These are phyloP conservation scores for Enteromius afrohamiltoni DNA, from an alignment of 2,797 vertebrate genomes.

Conservation along the genomic window DNA sequence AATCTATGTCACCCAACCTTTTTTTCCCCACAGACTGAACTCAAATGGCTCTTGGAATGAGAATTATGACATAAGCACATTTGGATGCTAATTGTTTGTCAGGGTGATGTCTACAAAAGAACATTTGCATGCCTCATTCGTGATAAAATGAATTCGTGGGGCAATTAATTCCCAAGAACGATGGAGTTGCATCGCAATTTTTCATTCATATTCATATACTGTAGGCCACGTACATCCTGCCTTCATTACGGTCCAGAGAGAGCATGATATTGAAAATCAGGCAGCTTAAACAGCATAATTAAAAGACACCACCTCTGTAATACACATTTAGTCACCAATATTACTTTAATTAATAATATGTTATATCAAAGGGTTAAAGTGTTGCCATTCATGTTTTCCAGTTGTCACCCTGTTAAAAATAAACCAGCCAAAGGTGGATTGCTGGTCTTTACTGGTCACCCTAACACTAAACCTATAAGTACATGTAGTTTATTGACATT, in stretches of 20 bases:
- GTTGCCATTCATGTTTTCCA: background rate
- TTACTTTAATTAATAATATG: constrained; percentile 7
- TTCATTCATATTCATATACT: constrained; percentile 2
- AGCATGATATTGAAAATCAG: constrained; percentile 15
- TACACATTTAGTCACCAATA: background rate
- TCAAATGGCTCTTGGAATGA: constrained; percentile 30
- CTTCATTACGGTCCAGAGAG: background rate
- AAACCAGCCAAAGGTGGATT: background rate
- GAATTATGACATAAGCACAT: constrained; percentile 36
- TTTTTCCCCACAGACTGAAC: constrained; percentile 20
- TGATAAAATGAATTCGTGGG: background rate
- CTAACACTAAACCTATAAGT: background rate
- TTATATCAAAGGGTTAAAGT: background rate
- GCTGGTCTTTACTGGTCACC: background rate
- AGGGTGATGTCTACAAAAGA: background rate
- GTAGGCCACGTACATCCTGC: background rate
- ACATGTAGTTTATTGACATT: background rate
- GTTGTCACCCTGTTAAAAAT: background rate
- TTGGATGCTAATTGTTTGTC: constrained; percentile 13
- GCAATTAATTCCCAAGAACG: constrained; percentile 11
- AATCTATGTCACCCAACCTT: constrained; percentile 22
- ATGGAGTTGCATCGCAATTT: background rate
- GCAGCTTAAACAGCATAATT: background rate
- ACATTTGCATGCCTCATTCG: background rate
- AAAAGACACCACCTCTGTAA: background rate